These are phyloP conservation scores for Vireo griseus DNA, from an alignment of 2,797 vertebrate species.

Conservation along the genomic window DNA sequence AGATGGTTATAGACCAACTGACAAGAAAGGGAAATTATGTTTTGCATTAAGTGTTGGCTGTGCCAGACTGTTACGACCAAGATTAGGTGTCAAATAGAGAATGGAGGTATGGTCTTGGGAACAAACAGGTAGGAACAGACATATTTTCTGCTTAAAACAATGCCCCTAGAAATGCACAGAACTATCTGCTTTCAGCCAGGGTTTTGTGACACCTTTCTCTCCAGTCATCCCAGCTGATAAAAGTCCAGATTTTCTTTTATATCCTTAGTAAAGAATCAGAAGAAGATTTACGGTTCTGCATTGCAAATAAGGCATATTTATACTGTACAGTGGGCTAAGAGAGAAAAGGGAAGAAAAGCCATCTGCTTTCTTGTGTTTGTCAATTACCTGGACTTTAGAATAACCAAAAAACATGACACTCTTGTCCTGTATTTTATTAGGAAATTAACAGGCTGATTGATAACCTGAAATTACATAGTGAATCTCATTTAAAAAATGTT, in stretches of 20 bases:
- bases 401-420: background rate
- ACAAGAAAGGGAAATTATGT: background rate
- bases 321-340: background rate
- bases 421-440: conserved; percentile 69
- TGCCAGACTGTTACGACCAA: background rate
- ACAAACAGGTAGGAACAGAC: background rate
- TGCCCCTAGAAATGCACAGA: background rate
- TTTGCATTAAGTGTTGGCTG: background rate
- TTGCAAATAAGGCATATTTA: background rate
- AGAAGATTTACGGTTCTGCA: background rate
- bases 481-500: conserved; percentile 42
- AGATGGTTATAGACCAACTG: background rate
- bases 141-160: background rate
- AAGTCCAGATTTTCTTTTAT: background rate
- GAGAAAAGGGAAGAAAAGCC: background rate
- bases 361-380: background rate
- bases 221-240: background rate
- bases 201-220: background rate
- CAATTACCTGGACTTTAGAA: background rate
- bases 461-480: conserved; percentile 56
- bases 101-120: background rate
- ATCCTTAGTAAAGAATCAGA: background rate
- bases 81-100: background rate
- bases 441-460: conserved; percentile 62
- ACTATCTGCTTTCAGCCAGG: background rate